Base-by-base conservation (phyloP, 1,140 invertebrate genomes). In the Drosophila lini region DNA sequence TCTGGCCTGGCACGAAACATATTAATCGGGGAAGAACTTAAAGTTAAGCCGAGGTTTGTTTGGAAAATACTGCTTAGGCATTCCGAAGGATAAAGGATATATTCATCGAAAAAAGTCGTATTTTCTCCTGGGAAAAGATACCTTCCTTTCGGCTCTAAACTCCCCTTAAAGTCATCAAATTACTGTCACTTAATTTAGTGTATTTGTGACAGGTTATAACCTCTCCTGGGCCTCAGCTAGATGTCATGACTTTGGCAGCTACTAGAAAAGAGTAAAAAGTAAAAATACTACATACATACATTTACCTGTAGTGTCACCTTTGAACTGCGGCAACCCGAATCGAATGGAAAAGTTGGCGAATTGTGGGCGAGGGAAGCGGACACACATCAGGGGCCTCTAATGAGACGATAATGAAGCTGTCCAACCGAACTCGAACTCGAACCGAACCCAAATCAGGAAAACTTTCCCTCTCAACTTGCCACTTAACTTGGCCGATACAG, bases 361-460 rank as follows among this genome's bases (percentile, higher is more conserved):
- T 25, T 64, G 3, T 16, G 10, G 32, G 48, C 41, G 1, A 44
- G 3, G 19, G 40, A 8, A 5, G 0, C n/a, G 11, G 34, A 71
- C 63, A 65, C 63, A 47, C 44, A 50, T 58, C 64, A 68, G 34
- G 13, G 11, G 16, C 28, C 31, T 65, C 55, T 76, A 76, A 76
- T 76, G 74, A 76, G 74, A 76, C 63, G 74, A 76, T 76, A 76
- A 76, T 76, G 73, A 68, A 59, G 73, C 41, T 76, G 62, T 47
- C 44, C 31, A 41, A 45, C 28, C 42, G 42, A 65, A 59, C 34
- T 31, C 42, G 42, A 65, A 59, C 34, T 31, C n/a, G 7, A 34
- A 3, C 28, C 28, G 55, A 55, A 76, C 74, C 73, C 73, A 77
- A 76, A 67, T 76, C 73, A 77, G 56, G 50, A 25, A 65, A 74